phyloP scores from a whole-genome alignment of 2,797 vertebrate genomes.

The Esox lucius region DNA sequence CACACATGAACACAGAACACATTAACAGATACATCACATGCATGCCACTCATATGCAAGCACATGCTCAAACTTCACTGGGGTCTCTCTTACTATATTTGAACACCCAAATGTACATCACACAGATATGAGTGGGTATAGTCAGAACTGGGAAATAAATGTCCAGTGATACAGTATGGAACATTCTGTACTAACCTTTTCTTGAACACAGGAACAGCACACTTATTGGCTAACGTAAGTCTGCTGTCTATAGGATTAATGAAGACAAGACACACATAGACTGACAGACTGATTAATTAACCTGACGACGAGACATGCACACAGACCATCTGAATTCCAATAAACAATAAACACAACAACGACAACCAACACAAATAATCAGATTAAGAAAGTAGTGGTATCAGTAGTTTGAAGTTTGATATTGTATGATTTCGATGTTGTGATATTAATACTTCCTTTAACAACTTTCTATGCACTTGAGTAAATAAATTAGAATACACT shows the following conservation, averaged over 20 bases:
- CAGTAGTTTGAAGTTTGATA: no score
- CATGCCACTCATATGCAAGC: conserved; percentile 13
- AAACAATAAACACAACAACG: conserved; percentile 18
- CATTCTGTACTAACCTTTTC: neutral
- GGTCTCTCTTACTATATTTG: neutral
- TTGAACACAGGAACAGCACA: neutral
- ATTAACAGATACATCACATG: neutral
- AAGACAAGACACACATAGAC: conserved; percentile 27
- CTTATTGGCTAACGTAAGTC: neutral
- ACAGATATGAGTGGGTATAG: neutral
- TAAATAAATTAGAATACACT: no score
- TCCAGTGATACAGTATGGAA: neutral
- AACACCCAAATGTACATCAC: neutral
- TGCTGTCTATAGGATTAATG: neutral
- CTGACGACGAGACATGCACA: neutral
- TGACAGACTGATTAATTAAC: conserved; percentile 26
- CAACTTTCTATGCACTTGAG: no score
- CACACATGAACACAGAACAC: neutral
- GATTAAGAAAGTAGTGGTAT: neutral
- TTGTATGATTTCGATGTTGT: no score
- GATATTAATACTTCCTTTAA: no score
- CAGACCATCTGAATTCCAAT: conserved; percentile 28
- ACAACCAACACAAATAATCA: conserved; percentile 12
- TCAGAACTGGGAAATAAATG: neutral
- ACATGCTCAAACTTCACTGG: neutral